A percentile compares a stretch with the other conserved stretches of the same genome.
These are phyloP conservation scores for Parascotia fuliginaria DNA, from an alignment of 2,888 invertebrate species.

Conservation along the genomic window DNA sequence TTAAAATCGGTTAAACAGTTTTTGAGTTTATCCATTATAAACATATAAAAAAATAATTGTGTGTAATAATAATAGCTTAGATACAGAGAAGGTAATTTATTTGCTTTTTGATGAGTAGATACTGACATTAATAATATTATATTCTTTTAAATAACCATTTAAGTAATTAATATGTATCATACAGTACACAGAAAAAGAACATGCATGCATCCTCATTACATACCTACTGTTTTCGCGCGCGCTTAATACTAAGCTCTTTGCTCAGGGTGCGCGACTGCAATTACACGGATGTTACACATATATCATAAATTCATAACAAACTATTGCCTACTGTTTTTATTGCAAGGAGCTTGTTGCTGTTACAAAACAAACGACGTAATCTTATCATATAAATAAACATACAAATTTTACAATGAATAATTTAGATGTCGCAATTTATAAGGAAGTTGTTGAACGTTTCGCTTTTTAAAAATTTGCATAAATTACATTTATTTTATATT, in stretches of 20 bases:
- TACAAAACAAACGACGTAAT: slow-evolving; percentile 28
- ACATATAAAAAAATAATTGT: too few species aligned
- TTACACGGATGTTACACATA: slow-evolving; percentile 30
- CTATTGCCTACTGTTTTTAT: slow-evolving; percentile 2
- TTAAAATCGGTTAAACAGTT: too few species aligned
- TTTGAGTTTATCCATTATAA: too few species aligned
- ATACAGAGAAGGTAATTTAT: too few species aligned
- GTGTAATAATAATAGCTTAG: too few species aligned
- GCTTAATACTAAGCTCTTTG: neutral
- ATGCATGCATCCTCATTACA: neutral
- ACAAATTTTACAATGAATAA: slow-evolving; percentile 17
- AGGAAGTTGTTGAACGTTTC: slow-evolving; percentile 17
- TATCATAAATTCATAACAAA: neutral
- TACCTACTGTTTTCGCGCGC: slow-evolving; percentile 8
- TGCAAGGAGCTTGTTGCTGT: slow-evolving; percentile 20
- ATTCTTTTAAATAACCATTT: too few species aligned
- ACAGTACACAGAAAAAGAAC: too few species aligned
- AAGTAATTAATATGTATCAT: too few species aligned
- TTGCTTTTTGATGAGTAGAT: too few species aligned
- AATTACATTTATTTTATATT: slow-evolving; percentile 1
- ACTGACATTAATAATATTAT: too few species aligned
- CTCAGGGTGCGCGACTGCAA: slow-evolving; percentile 18
- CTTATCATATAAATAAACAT: slow-evolving; percentile 22
- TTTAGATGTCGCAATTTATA: slow-evolving; percentile 23
- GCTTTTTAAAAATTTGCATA: slow-evolving; percentile 8